Conservation (phyloP, 2,888 invertebrate species). For the Dione juno region DNA sequence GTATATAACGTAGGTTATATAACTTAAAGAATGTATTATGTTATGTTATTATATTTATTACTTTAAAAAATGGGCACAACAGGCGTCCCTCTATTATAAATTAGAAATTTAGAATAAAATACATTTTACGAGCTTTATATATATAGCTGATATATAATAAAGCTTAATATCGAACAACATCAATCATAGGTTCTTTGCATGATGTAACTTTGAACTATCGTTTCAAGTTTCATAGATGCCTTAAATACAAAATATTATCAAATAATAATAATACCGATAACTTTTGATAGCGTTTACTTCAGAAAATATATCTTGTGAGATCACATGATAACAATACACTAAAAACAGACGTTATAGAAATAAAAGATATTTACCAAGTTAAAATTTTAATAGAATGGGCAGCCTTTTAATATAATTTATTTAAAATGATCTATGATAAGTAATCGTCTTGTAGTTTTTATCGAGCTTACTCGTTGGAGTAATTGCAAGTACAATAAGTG, state of each 20-base stretch:
- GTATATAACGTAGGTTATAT: too few species aligned
- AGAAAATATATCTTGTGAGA: constrained; percentile 45
- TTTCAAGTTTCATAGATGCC: constrained; percentile 60
- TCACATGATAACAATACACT: constrained; percentile 48
- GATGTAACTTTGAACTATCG: too few species aligned
- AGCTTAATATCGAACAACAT: constrained; percentile 71
- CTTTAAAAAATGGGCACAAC: constrained; percentile 67
- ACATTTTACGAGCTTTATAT: constrained; percentile 71
- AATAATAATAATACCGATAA: constrained; percentile 40
- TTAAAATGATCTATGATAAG: constrained; percentile 64
- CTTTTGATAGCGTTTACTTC: constrained; percentile 26
- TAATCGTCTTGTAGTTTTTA: constrained; percentile 59
- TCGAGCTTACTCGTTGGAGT: constrained; percentile 47
- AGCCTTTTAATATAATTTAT: constrained; percentile 61
- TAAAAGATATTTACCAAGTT: constrained; percentile 43
- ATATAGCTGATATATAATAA: constrained; percentile 50
- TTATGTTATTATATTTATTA: constrained; percentile 48
- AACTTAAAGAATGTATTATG: constrained; percentile 78
- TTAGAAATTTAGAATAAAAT: constrained; percentile 78
- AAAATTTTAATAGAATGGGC: constrained; percentile 46
- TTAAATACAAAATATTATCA: constrained; percentile 3
- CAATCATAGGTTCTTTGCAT: constrained; percentile 74
- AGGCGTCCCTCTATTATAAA: constrained; percentile 72
- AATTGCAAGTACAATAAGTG: constrained; percentile 48
- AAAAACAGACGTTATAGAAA: constrained; percentile 37